Base-by-base conservation (phyloP, 1,140 invertebrate species). In the Tetragnatha versicolor region DNA sequence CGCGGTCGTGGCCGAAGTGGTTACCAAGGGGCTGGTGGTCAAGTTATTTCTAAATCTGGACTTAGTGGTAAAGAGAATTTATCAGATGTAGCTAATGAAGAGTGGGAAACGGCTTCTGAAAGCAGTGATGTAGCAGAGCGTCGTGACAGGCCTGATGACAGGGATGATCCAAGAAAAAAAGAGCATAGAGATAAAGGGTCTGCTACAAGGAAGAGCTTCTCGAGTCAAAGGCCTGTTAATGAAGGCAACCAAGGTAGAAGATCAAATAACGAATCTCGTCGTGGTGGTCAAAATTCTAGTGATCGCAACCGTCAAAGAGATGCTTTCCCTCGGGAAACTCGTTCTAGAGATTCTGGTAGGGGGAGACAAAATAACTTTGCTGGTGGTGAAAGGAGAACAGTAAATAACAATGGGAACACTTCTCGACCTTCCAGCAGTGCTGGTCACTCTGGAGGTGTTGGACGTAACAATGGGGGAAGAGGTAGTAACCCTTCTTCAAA, bases 91-190 rank as follows among this genome's bases (percentile, higher is more conserved):
- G 85, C 84, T 17, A 88, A 87, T 80, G 88, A 88, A 63, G 89
- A 89, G 76, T 89, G 89, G 89, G 89, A 89, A 82, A 89, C 89
- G 35, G 89, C 89, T n/a, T 89, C 88, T n/a, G 89, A 89, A 82
- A 89, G 88, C 82, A 89, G 89, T 83, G 88, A 88, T 82, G 83
- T 88, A 37, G 83, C 85, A 12, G 85, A 85, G 39, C 84, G 83
- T 7, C 60, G 76, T 45, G 83, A 82, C 20, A 83, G 83, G 68
- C 79, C 63, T 45, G 63, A 79, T 39, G 73, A 63, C 3, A 82
- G 81, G 31, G 65, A 80, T 51, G 80, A 47, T 81, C 79, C 68
- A 9, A 29, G 68, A 5, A 81, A 70, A 58, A 81, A 88, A 42
- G 81, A 77, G 10, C 22, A 31, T 22, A 25, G 58, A 14, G 65